Evolutionary conservation across 2,113 vertebrate species (phyloP).

Genomic region (Carettochelys insculpta): DNA sequence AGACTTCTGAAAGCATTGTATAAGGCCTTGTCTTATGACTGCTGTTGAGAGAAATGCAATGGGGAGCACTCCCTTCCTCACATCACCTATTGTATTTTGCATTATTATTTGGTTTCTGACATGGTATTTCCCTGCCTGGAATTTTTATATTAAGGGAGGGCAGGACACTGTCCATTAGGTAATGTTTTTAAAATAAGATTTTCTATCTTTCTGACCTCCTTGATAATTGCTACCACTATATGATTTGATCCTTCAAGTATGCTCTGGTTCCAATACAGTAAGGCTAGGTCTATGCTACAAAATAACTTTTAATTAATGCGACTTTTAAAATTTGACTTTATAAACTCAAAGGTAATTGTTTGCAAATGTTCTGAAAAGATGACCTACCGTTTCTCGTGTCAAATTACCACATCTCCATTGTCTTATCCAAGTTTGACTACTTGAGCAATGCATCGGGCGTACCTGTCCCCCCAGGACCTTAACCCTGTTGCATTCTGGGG

Average conservation of each 20-base stretch:
- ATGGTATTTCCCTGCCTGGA: not conserved
- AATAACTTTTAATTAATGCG: too few species aligned
- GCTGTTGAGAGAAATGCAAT: not conserved
- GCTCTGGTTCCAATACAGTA: not conserved
- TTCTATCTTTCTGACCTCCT: not conserved
- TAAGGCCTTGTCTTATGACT: not conserved
- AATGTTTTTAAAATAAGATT: not conserved
- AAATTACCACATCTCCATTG: too few species aligned
- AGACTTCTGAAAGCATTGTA: not conserved
- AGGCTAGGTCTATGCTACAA: too few species aligned
- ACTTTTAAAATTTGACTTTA: too few species aligned
- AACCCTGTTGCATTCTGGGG: too few species aligned
- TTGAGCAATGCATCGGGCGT: too few species aligned
- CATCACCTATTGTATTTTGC: not conserved
- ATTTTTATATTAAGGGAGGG: not conserved
- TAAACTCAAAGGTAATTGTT: too few species aligned
- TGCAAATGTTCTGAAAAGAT: too few species aligned
- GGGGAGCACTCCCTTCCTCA: not conserved
- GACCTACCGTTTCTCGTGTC: too few species aligned
- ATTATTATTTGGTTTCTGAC: not conserved
- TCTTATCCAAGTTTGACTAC: too few species aligned
- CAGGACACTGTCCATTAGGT: not conserved
- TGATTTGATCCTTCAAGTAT: not conserved
- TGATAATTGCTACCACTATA: not conserved
- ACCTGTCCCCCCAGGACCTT: too few species aligned